Evolutionary conservation across 1,140 invertebrate genomes (phyloP).

Genomic region (Drosophila dunni): DNA sequence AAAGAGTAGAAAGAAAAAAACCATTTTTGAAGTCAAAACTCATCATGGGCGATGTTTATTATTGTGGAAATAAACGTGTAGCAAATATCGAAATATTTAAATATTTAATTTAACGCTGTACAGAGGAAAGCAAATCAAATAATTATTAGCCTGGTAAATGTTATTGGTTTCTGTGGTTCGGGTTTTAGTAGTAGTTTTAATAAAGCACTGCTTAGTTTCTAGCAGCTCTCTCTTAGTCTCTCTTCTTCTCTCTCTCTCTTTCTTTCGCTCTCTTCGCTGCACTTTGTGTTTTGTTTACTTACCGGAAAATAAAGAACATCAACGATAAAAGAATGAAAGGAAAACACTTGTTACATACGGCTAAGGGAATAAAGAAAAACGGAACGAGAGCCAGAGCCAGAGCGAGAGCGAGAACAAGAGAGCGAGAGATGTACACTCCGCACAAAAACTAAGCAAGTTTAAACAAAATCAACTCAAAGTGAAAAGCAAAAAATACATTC

Average conservation of each 20-base stretch:
- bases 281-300: constrained; percentile 57
- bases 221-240: not conserved
- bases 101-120: constrained; percentile 44
- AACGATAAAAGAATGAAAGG: constrained; percentile 10
- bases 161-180: constrained; percentile 19
- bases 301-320: constrained; percentile 70
- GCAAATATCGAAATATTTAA: constrained; percentile 36
- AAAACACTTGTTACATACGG: not conserved
- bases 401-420: not conserved
- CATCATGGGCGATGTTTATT: constrained; percentile 67
- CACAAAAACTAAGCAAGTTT: constrained; percentile 11
- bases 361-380: not conserved
- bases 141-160: constrained; percentile 35
- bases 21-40: constrained; percentile 67
- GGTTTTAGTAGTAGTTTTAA: constrained; percentile 2
- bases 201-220: no score
- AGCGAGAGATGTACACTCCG: constrained; percentile 18
- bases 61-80: constrained; percentile 60
- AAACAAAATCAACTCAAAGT: constrained; percentile 19
- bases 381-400: not conserved
- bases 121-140: constrained; percentile 57
- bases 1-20: constrained; percentile 71
- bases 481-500: constrained; percentile 7
- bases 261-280: not conserved
- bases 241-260: constrained; percentile 14